Evolutionary conservation across 2,113 vertebrate species (phyloP).

Genomic region (Odobenus rosmarus): DNA sequence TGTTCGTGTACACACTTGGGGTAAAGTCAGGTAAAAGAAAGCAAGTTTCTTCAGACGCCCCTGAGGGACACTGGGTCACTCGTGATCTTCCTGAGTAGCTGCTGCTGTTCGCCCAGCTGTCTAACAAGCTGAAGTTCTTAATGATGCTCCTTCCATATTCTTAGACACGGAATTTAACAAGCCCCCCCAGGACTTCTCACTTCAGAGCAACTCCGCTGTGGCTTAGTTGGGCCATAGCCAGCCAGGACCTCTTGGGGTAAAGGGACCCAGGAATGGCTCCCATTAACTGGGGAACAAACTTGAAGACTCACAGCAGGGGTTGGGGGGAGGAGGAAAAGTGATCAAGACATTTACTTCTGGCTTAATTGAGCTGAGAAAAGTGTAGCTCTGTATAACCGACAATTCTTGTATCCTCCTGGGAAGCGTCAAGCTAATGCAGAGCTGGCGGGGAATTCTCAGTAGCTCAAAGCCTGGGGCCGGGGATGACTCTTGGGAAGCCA

Average conservation of each 20-base stretch:
- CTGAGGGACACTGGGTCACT: conserved; percentile 21
- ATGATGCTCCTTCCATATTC: conserved; percentile 46
- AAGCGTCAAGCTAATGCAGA: neutral
- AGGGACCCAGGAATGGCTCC: neutral
- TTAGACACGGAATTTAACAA: conserved; percentile 60
- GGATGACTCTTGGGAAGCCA: neutral
- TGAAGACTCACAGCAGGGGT: neutral
- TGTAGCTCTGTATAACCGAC: neutral
- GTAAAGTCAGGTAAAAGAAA: conserved; percentile 46
- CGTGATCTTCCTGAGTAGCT: neutral
- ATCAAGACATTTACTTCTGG: neutral
- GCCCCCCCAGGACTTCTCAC: conserved; percentile 54
- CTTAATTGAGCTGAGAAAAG: conserved; percentile 56
- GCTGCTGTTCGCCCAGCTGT: conserved; percentile 13
- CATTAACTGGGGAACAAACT: neutral
- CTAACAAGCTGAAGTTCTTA: conserved; percentile 69
- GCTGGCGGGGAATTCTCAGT: neutral
- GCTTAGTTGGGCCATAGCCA: conserved; percentile 27
- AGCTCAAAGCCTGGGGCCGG: neutral
- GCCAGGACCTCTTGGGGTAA: conserved; percentile 15
- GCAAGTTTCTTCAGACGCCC: conserved; percentile 39
- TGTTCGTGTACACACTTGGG: conserved; percentile 2
- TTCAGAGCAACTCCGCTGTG: conserved; percentile 6
- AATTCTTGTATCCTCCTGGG: neutral
- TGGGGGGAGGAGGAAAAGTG: neutral